Base-by-base conservation (phyloP, 1,140 invertebrate genomes). In the Polypedilum pembai region DNA sequence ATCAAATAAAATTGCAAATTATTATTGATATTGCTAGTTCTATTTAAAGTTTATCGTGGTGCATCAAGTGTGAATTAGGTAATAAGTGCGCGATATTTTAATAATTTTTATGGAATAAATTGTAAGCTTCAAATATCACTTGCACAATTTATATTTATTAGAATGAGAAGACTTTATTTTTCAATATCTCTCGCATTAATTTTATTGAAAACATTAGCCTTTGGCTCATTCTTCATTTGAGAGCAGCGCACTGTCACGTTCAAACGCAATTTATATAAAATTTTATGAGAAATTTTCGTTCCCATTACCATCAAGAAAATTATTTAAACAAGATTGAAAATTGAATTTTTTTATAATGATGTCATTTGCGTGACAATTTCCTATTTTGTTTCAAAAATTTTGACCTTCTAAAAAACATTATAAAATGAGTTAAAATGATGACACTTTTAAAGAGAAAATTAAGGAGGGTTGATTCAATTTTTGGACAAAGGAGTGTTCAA, bases 91-190 rank as follows among this genome's bases (percentile, higher is more conserved):
- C 45, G 4, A 56, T 56, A 56, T 56, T 56, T 56, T 56, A 56
- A 56, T 56, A 56, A 56, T 56, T 56, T 56, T 56, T 12, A 56
- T 56, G 45, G 45, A 56, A 56, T 15, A 56, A 56, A 56, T 56
- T 56, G 45, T n/a, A 56, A 4, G 12, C 15, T 15, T n/a, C 12
- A 56, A 56, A 56, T 56, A 56, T 56, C 45, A 56, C 45, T 56
- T 56, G 45, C 45, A 56, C 45, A 56, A 56, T 56, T 56, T 56
- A 56, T 56, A n/a, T 56, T 15, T n/a, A 56, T 56, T 8, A 56
- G 15, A n/a, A 12, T 56, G 45, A 56, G 45, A 56, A 56, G 5
- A 33, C 24, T 33, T 33, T 33, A 33, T 15, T n/a, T 4, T 56
- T 56, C 45, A 56, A 15, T 33, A 15, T 56, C 12, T 56, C 45